Conservation (phyloP, 2,797 vertebrate species). For the Gallirallus australis region DNA sequence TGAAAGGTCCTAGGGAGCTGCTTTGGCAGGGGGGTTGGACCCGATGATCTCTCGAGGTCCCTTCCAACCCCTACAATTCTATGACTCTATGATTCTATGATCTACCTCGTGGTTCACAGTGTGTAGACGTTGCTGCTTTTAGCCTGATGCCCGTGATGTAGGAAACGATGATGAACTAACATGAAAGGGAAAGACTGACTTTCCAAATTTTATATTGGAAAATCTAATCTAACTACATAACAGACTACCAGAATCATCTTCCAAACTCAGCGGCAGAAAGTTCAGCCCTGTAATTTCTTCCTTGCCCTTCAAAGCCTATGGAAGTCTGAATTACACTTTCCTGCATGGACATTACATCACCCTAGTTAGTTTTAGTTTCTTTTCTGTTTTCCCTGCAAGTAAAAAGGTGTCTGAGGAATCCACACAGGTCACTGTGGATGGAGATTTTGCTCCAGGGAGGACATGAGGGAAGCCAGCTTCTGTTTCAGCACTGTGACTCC, state of each 20-base stretch:
- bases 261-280: background rate
- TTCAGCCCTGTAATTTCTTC: background rate
- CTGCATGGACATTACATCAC: fast-evolving
- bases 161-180: background rate
- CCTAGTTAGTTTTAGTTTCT: background rate
- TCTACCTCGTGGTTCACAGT: background rate
- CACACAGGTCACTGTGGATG: too few relatives aligned
- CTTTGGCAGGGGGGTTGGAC: too few relatives aligned
- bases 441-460: background rate
- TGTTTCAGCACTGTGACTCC: fast-evolving
- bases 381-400: background rate
- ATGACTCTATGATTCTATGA: too few relatives aligned
- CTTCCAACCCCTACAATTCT: too few relatives aligned
- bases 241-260: background rate
- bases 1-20: too few relatives aligned
- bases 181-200: background rate
- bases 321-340: background rate
- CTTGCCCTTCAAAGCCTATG: background rate
- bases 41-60: too few relatives aligned
- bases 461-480: background rate
- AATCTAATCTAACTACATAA: background rate
- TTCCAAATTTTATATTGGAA: background rate
- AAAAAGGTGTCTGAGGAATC: background rate
- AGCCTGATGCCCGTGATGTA: background rate
- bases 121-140: background rate